Evolutionary conservation across 2,113 vertebrate species (phyloP).

Genomic region (Pantherophis guttatus): DNA sequence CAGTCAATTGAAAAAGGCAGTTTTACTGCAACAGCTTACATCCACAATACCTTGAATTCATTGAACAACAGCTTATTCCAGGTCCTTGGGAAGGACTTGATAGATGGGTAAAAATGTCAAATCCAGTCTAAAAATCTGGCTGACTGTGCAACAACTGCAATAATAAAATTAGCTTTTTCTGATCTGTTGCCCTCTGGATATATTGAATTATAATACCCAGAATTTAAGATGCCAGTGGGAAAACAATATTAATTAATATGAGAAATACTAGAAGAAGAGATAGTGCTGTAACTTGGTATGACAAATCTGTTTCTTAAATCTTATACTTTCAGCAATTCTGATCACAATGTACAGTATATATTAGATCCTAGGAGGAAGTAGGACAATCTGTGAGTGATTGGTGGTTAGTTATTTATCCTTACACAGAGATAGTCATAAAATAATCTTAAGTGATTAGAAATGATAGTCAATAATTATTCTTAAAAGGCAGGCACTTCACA

Average conservation of each 20-base stretch:
- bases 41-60: too few relatives aligned
- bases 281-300: not conserved
- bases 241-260: not conserved
- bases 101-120: too few relatives aligned
- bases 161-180: not conserved
- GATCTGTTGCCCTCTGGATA: not conserved
- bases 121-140: not conserved
- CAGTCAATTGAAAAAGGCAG: too few relatives aligned
- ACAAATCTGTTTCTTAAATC: not conserved
- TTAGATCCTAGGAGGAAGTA: not conserved
- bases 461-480: constrained; percentile 1
- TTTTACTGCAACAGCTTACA: too few relatives aligned
- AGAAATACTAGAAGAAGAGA: not conserved
- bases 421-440: not conserved
- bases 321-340: not conserved
- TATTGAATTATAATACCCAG: not conserved
- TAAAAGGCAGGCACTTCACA: constrained; percentile 6
- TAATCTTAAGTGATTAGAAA: not conserved
- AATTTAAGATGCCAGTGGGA: not conserved
- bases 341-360: not conserved
- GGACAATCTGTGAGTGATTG: not conserved
- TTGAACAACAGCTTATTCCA: too few relatives aligned
- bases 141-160: not conserved
- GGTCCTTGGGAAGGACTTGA: too few relatives aligned
- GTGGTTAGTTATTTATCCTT: not conserved